Evolutionary conservation across 2,888 invertebrate genomes (phyloP).

Genomic region (Dryococelus australis): DNA sequence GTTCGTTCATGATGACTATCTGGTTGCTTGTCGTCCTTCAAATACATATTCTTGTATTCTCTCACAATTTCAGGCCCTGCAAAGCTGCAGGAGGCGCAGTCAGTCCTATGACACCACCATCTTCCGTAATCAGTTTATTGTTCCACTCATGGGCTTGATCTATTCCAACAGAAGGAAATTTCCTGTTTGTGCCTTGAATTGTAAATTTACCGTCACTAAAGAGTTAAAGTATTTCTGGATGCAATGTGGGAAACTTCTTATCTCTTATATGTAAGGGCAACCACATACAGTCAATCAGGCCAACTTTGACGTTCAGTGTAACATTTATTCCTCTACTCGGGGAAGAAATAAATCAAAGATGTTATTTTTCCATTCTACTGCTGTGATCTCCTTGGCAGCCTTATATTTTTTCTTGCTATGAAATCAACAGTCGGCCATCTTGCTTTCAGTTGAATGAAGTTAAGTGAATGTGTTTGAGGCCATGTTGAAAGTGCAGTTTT

Average conservation of each 20-base stretch:
- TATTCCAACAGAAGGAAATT: conserved; percentile 36
- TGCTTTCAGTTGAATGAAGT: no score
- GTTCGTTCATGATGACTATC: no score
- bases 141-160: conserved; percentile 34
- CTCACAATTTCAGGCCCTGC: conserved; percentile 31
- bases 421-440: no score
- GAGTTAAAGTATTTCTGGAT: not conserved
- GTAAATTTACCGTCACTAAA: not conserved
- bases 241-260: not conserved
- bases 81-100: conserved; percentile 26
- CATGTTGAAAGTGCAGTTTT: no score
- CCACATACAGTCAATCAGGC: no score
- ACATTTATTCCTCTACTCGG: no score
- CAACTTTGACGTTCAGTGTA: no score
- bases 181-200: conserved; percentile 23
- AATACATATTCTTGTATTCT: not conserved
- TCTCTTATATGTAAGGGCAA: not conserved
- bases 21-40: not conserved
- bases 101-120: conserved; percentile 34
- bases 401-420: no score
- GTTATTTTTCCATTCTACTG: no score
- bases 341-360: no score
- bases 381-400: no score
- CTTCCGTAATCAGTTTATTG: conserved; percentile 29
- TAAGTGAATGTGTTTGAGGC: no score